A percentile compares a stretch with the other conserved stretches of the same genome.
phyloP scores from a whole-genome alignment of 2,888 invertebrate species.

The Hyppa rectilinea region DNA sequence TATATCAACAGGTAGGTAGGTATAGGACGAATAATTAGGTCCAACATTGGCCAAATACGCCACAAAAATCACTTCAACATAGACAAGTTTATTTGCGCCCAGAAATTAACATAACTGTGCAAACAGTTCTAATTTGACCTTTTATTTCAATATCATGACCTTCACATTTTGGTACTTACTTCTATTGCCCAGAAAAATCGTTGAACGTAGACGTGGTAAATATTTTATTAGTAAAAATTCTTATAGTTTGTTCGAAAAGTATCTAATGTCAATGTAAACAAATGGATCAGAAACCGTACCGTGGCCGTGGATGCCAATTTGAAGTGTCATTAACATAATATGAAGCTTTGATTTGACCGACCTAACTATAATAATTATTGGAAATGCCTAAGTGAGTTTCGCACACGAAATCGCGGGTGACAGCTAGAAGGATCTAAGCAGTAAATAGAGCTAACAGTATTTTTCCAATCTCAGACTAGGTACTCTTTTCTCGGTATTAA shows the following conservation, averaged over 20 bases:
- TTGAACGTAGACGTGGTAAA: background rate
- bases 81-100: slow-evolving; percentile 6
- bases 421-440: too few species aligned
- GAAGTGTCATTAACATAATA: background rate
- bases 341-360: background rate
- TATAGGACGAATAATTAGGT: background rate
- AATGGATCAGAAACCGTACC: background rate
- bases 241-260: background rate
- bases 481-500: background rate
- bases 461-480: background rate
- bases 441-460: background rate
- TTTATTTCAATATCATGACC: slow-evolving; percentile 16
- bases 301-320: background rate
- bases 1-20: too few species aligned
- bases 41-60: slow-evolving; percentile 17
- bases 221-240: background rate
- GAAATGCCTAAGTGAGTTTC: too few species aligned
- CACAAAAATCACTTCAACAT: background rate
- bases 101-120: slow-evolving; percentile 30
- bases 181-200: too few species aligned
- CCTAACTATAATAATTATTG: too few species aligned
- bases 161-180: background rate
- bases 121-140: slow-evolving; percentile 44
- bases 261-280: background rate
- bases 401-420: too few species aligned